Conservation (phyloP, 1,140 invertebrate genomes). For the Bilobella aurantiaca region DNA sequence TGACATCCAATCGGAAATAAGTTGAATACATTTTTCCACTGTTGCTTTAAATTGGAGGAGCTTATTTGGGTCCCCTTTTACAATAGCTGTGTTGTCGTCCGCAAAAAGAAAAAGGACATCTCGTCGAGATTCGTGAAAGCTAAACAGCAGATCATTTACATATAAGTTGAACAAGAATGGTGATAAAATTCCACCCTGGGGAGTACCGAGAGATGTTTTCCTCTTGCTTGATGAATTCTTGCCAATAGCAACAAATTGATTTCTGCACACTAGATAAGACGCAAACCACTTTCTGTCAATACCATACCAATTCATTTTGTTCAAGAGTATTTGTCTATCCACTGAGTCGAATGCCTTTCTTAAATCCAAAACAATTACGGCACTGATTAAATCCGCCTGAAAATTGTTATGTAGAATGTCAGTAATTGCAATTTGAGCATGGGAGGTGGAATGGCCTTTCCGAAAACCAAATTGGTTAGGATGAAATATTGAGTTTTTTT, state of each 20-base stretch:
- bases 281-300: not conserved
- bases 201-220: not conserved
- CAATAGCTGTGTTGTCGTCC: too few species aligned
- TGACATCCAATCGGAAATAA: too few species aligned
- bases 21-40: too few species aligned
- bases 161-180: not conserved
- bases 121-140: too few species aligned
- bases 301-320: conserved; percentile 34
- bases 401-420: conserved; percentile 37
- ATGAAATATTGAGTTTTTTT: conserved; percentile 7
- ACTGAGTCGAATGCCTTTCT: conserved; percentile 41
- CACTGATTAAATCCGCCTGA: conserved; percentile 36
- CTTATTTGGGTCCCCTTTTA: too few species aligned
- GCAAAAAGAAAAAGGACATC: too few species aligned
- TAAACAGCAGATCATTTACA: not conserved
- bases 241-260: not conserved
- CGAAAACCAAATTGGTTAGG: conserved; percentile 41
- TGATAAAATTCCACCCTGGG: not conserved
- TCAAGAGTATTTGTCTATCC: conserved; percentile 38
- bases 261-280: not conserved
- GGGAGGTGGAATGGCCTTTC: conserved; percentile 36
- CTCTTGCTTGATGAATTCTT: not conserved
- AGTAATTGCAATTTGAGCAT: conserved; percentile 38
- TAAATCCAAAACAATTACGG: conserved; percentile 39
- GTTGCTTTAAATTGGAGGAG: too few species aligned